Evolutionary conservation across 1,140 invertebrate species (phyloP), one percentile per base, ranked within the genome.

Genomic region (Ptiloglossa arizonensis): DNA sequence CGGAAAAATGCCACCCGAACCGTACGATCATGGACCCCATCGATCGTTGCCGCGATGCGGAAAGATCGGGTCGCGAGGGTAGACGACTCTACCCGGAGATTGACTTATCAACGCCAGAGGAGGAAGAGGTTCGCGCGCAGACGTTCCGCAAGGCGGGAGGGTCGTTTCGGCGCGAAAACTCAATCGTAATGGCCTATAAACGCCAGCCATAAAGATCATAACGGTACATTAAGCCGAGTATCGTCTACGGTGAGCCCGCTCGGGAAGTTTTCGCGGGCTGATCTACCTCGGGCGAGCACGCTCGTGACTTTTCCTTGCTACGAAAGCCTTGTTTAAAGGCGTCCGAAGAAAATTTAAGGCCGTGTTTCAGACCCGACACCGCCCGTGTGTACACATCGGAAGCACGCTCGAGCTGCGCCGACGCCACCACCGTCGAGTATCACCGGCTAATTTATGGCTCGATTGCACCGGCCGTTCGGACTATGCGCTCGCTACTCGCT

Each of bases 211-310:
- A 90, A 90, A 91, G 89, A 90, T 91, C 90, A 91, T 91, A 91
- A 91, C 90, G 89, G 89, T 90, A 91, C 90, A 91, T 91, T 91
- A 91, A 91, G 59, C 86, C 78, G 87, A 79, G 62, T 89, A 88
- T 88, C 81, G 88, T 87, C 79, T 76, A 69, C 50, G 54, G 56
- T 11, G n/a, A n/a, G n/a, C n/a, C n/a, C n/a, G n/a, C n/a, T n/a
- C n/a, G 59, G 82, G 68, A 82, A 80, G 48, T 77, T 81, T 77
- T 59, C 52, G 8, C 74, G 54, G 63, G 41, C 52, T 86, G 82
- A 86, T 81, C 79, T 64, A 11, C 35, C 54, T 50, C 70, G 38
- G 9, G 64, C 56, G 19, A 52, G 57, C 38, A 8, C 9, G 41
- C 44, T 19, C 57, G 75, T 66, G 72, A 38, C 27, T 52, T 52